Evolutionary conservation across 2,797 vertebrate genomes (phyloP), one percentile per base, ranked within the genome.

Genomic region (Philypnodon macrostomus): DNA sequence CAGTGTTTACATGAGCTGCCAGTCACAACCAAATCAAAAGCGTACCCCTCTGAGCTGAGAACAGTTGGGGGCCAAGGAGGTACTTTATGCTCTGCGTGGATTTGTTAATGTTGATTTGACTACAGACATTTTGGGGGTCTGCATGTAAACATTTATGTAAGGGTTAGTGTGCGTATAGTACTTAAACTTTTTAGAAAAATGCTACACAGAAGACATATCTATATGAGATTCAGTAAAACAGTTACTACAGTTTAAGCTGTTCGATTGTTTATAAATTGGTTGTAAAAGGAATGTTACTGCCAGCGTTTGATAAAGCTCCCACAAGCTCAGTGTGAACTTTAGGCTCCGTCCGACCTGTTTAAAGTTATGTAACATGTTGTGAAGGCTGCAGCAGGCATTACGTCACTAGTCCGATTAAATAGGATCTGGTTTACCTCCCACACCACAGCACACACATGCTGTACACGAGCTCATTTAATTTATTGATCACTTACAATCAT

Each of bases 1-100:
- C 73, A 73, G 73, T 85, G 84, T 85, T 86, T 86, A 86, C 81
- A 85, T 62, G 83, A 85, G 70, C 80, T 85, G 84, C 80, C 86
- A 85, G 81, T 86, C 82, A 86, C 79, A 77, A 79, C 79, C 67
- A 76, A 85, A 85, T 83, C 81, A 79, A 85, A 80, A 85, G 77
- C 68, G 61, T 81, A 80, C 61, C 66, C 73, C 70, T 69, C 67
- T 60, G 60, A 75, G 73, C 74, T 58, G 27, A 57, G 59, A 79
- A 78, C 81, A 83, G 79, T 77, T 55, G 76, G 84, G 70, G 82
- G 69, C 53, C 45, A 30, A 55, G 70, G 75, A 79, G 76, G 60
- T 76, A 44, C 41, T 44, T 26, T 44, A 72, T 69, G 63, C 65
- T 60, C 3, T 32, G 62, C 72, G 55, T 63, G 50, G 49, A 30